These are phyloP conservation scores for Solen grandis DNA, from an alignment of 1,140 invertebrate species.

Conservation along the genomic window DNA sequence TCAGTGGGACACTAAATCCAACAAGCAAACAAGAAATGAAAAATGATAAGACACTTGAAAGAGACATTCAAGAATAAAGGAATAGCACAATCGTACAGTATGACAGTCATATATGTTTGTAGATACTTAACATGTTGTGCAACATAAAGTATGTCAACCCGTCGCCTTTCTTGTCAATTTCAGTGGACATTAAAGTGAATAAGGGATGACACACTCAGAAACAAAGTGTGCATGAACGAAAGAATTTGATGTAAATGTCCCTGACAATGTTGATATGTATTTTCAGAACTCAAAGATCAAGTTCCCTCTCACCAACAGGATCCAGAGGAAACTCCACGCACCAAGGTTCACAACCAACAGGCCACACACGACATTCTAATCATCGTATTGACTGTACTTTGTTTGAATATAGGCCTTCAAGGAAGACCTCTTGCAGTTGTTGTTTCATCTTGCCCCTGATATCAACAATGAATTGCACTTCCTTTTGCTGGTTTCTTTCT, in stretches of 20 bases:
- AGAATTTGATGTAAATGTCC: too few relatives aligned
- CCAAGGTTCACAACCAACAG: constrained; percentile 87
- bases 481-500: too few relatives aligned
- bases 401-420: constrained; percentile 42
- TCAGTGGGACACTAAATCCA: too few relatives aligned
- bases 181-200: background rate
- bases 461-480: too few relatives aligned
- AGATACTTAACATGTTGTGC: background rate
- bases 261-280: too few relatives aligned
- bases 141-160: background rate
- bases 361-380: constrained; percentile 88
- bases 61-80: background rate
- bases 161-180: background rate
- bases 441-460: too few relatives aligned
- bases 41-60: too few relatives aligned
- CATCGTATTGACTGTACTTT: constrained; percentile 1
- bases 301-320: constrained; percentile 97
- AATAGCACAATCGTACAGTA: background rate
- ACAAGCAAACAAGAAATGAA: too few relatives aligned
- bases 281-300: constrained; percentile 91
- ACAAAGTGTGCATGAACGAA: too few relatives aligned
- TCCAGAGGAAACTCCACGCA: constrained; percentile 84
- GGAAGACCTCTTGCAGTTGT: constrained; percentile 5
- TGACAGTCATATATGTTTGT: background rate
- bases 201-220: too few relatives aligned